phyloP scores from a whole-genome alignment of 2,888 invertebrate genomes.

The Cantharis flavilabris region DNA sequence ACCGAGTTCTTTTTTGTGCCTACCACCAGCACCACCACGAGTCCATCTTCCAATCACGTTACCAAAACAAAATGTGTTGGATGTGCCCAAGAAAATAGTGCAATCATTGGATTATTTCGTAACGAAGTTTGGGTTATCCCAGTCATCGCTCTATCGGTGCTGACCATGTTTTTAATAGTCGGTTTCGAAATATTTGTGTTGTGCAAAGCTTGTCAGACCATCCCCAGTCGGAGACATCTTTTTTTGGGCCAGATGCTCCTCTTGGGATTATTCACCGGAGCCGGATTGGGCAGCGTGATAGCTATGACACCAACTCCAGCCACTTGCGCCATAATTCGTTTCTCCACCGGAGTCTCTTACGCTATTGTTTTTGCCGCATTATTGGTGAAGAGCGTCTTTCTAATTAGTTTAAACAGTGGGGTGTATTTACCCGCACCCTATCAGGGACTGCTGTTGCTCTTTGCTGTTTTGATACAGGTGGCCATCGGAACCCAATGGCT shows the following conservation, averaged over 20 bases:
- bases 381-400: conserved; percentile 91
- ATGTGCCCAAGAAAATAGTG: conserved; percentile 37
- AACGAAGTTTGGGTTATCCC: conserved; percentile 91
- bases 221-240: conserved; percentile 82
- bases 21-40: conserved; percentile 43
- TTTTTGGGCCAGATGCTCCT: conserved; percentile 87
- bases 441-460: conserved; percentile 85
- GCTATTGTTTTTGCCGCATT: conserved; percentile 89
- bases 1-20: conserved; percentile 84
- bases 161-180: conserved; percentile 82
- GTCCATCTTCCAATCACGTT: conserved; percentile 48
- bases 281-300: conserved; percentile 77
- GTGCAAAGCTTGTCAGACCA: conserved; percentile 81
- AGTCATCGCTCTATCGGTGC: conserved; percentile 79
- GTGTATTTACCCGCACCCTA: conserved; percentile 92
- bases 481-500: conserved; percentile 85
- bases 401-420: conserved; percentile 87
- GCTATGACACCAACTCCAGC: conserved; percentile 78
- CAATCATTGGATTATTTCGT: conserved; percentile 54
- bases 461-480: conserved; percentile 89
- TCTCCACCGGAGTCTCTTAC: conserved; percentile 81
- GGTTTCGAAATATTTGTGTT: conserved; percentile 90
- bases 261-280: conserved; percentile 80
- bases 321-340: conserved; percentile 80
- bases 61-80: conserved; percentile 52